Evolutionary conservation across 2,797 vertebrate genomes (phyloP), one percentile per base, ranked within the genome.

Genomic region (Buceros bicornis): DNA sequence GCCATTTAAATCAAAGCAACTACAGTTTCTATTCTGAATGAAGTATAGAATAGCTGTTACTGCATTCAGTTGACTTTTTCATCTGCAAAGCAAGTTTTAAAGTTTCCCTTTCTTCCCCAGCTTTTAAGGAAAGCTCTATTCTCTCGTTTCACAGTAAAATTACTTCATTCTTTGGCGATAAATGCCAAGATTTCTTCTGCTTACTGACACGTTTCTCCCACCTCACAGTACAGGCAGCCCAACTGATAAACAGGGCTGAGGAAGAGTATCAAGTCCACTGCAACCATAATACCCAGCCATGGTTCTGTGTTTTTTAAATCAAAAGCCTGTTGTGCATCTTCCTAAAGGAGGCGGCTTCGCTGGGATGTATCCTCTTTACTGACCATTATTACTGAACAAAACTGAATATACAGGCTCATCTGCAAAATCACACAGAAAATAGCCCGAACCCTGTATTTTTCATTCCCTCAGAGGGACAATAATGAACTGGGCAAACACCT

Each of bases 391-490:
- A n/a, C 62, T 35, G 37, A 93, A 66, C 43, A 48, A 43, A 50
- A 80, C 10, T 13, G 25, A 73, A 64, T 20, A 64, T 2, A 4
- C 5, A 57, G 24, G 16, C 5, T 78, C 2, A 31, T 78, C 74
- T 43, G 48, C 26, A 71, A 84, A 82, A 66, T 10, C 74, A 79
- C 20, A 28, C 1, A 71, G 57, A 50, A 67, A 81, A 66, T 1
- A 31, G 28, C 16, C 31, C 17, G 1, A 6, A 51, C 9, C 3
- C 3, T 2, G 0, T 14, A 0, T 31, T 42, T 57, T 83, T 71
- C 35, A 28, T 60, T 54, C 3, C 33, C 10, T 16, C 5, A 5
- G 3, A 60, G 13, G 15, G 8, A 35, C 10, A 24, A 67, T 8
- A 77, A 57, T 11, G 15, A 85, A 78, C 29, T 15, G 65, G 18